Evolutionary conservation across 2,113 vertebrate genomes (phyloP).

Genomic region (Odobenus rosmarus): DNA sequence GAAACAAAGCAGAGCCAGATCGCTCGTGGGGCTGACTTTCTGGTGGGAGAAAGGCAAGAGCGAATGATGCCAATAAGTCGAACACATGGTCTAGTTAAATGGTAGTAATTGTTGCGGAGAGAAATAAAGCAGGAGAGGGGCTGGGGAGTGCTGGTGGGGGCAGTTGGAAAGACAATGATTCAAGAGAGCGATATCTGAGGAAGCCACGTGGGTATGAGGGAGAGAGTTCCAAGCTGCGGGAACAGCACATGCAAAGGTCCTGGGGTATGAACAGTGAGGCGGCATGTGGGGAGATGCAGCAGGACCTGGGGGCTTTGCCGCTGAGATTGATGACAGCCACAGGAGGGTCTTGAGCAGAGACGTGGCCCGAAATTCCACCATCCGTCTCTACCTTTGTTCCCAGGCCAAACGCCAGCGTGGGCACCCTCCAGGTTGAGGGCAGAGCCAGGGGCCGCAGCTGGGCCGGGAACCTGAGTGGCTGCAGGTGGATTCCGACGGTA

Average conservation of each 20-base stretch:
- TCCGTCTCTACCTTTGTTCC: not conserved
- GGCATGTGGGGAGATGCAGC: not conserved
- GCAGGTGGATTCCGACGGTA: conserved; percentile 31
- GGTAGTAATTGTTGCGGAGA: not conserved
- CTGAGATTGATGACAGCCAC: not conserved
- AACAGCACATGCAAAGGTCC: not conserved
- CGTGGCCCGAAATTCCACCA: not conserved
- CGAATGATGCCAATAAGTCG: not conserved
- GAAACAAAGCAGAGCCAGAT: not conserved
- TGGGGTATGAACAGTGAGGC: not conserved
- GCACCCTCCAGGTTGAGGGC: not conserved
- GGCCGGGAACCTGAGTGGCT: not conserved
- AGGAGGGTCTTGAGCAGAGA: not conserved
- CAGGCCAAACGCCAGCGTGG: rapidly evolving
- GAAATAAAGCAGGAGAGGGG: not conserved
- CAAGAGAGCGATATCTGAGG: not conserved
- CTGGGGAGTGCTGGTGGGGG: not conserved
- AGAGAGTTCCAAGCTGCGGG: not conserved
- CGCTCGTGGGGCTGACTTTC: not conserved
- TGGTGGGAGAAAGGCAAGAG: too few relatives aligned
- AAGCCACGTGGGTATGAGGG: not conserved
- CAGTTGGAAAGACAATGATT: not conserved
- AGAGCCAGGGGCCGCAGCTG: not conserved
- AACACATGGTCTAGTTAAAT: rapidly evolving
- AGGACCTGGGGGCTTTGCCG: not conserved